Evolutionary conservation across 2,888 invertebrate genomes (phyloP).

Genomic region (Argyresthia goedartella): DNA sequence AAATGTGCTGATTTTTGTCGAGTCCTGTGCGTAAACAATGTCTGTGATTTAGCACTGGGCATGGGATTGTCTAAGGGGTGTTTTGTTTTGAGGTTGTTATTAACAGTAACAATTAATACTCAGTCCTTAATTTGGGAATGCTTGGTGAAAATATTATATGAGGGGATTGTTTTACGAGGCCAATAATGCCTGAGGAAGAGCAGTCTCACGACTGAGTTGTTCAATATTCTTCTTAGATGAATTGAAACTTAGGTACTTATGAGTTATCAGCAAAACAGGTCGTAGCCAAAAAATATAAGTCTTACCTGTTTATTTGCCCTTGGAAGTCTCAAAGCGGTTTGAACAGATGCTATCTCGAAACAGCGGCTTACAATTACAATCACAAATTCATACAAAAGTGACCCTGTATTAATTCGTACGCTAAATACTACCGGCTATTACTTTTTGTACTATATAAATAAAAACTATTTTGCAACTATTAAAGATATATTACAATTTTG

Average conservation of each 20-base stretch:
- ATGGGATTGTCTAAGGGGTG: not conserved
- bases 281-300: not conserved
- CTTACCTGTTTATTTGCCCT: constrained; percentile 1
- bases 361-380: constrained; percentile 67
- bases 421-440: constrained; percentile 25
- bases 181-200: not conserved
- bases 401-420: constrained; percentile 65
- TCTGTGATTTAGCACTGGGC: not conserved
- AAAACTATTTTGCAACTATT: constrained; percentile 52
- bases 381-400: constrained; percentile 71
- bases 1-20: not conserved
- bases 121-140: no score
- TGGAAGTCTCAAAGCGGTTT: constrained; percentile 51
- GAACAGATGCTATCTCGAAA: constrained; percentile 52
- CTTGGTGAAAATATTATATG: no score
- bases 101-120: not conserved
- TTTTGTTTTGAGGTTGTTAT: not conserved
- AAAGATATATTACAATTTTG: constrained; percentile 59
- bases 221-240: no score
- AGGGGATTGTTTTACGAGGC: not conserved
- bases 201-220: no score
- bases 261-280: not conserved
- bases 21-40: not conserved
- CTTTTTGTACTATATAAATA: constrained; percentile 64
- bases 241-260: not conserved